Percentiles rank a stretch among this genome's conserved stretches.
Evolutionary conservation across 2,888 invertebrate species (phyloP).

Genomic region (Biston stratarius): DNA sequence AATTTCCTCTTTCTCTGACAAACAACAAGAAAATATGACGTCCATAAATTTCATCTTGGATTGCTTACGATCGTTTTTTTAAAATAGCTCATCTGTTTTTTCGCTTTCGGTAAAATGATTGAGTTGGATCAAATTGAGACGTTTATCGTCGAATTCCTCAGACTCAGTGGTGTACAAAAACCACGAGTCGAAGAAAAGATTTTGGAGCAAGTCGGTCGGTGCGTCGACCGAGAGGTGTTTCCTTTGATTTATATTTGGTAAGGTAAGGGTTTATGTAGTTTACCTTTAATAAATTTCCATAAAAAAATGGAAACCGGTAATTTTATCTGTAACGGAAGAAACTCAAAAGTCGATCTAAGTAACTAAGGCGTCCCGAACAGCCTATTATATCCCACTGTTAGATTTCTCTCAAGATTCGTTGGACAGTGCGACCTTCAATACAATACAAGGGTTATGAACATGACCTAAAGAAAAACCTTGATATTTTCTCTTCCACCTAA

Average conservation of each 20-base stretch:
- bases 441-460: no score
- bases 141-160: slow-evolving; percentile 41
- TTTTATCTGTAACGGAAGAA: no score
- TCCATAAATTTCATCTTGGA: slow-evolving; percentile 54
- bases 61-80: slow-evolving; percentile 54
- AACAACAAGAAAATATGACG: slow-evolving; percentile 51
- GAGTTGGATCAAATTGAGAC: slow-evolving; percentile 48
- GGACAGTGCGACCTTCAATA: no score
- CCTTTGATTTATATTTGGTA: slow-evolving; percentile 31
- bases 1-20: slow-evolving; percentile 36
- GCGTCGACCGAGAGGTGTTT: slow-evolving; percentile 45
- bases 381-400: no score
- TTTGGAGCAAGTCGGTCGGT: slow-evolving; percentile 38
- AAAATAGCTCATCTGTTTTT: slow-evolving; percentile 54
- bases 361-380: no score
- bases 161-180: slow-evolving; percentile 42
- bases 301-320: no score
- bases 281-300: no score
- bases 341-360: no score
- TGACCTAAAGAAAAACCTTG: no score
- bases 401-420: no score
- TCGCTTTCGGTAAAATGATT: slow-evolving; percentile 39
- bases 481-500: no score
- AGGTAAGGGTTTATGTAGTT: background rate
- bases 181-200: slow-evolving; percentile 26